phyloP scores from a whole-genome alignment of 2,797 vertebrate species.

The Taeniopygia guttata region DNA sequence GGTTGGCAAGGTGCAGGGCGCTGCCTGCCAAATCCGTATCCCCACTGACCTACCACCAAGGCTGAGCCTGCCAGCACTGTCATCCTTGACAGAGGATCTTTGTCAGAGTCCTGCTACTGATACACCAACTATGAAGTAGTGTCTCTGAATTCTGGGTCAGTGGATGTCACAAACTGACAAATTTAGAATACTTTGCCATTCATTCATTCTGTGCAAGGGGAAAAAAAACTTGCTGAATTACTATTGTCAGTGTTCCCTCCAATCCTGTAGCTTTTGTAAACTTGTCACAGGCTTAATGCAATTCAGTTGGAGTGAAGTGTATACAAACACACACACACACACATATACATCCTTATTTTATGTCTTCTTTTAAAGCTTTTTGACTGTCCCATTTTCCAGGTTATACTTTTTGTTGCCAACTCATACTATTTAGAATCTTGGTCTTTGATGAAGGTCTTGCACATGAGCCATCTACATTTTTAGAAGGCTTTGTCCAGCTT shows the following conservation, averaged over 20 bases:
- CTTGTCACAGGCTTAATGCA: slow-evolving; percentile 20
- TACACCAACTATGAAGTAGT: slow-evolving; percentile 64
- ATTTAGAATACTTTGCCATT: slow-evolving; percentile 60
- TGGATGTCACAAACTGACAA: slow-evolving; percentile 66
- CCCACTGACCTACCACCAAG: slow-evolving; percentile 51
- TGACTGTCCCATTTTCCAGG: background rate
- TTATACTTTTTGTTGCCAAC: background rate
- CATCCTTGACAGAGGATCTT: slow-evolving; percentile 65
- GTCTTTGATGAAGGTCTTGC: background rate
- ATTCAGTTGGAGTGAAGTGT: background rate
- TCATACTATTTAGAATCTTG: background rate
- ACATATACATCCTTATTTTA: background rate
- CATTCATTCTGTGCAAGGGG: slow-evolving; percentile 28
- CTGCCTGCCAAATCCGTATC: slow-evolving; percentile 52
- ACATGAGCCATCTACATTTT: background rate
- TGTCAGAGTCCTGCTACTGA: slow-evolving; percentile 52
- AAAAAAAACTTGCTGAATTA: background rate
- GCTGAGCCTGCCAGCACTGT: slow-evolving; percentile 52
- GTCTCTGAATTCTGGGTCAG: slow-evolving; percentile 69
- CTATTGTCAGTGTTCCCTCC: slow-evolving; percentile 45
- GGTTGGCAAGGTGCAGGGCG: slow-evolving; percentile 13
- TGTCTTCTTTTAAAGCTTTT: background rate
- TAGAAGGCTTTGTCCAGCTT: background rate
- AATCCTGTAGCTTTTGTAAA: slow-evolving; percentile 39
- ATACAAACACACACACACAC: background rate